phyloP scores from a whole-genome alignment of 2,888 invertebrate species.

The Bembecia ichneumoniformis region DNA sequence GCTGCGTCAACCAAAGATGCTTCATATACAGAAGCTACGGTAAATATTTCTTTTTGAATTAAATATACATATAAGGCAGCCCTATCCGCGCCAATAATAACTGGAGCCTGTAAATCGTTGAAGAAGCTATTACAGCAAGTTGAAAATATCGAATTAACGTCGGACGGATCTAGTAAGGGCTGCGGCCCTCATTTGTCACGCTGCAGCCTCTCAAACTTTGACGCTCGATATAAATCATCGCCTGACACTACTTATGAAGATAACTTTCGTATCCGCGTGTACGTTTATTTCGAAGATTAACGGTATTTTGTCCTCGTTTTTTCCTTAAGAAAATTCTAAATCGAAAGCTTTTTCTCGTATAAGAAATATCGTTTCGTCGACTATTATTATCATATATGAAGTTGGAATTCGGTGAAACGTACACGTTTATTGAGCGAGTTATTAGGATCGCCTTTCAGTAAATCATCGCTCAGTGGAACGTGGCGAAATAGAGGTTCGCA shows the following conservation, averaged over 20 bases:
- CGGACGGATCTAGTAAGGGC: constrained; percentile 11
- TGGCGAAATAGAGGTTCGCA: constrained; percentile 28
- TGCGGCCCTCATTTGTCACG: constrained; percentile 37
- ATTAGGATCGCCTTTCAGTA: constrained; percentile 37
- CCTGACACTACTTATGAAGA: constrained; percentile 32
- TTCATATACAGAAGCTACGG: too few relatives aligned
- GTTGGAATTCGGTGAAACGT: constrained; percentile 1
- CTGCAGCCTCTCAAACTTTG: constrained; percentile 25
- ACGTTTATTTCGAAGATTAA: constrained; percentile 25
- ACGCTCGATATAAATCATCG: constrained; percentile 34
- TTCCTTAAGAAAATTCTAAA: neutral
- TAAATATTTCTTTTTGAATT: too few relatives aligned
- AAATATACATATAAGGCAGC: too few relatives aligned
- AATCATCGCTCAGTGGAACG: constrained; percentile 35
- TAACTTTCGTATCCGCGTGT: constrained; percentile 23
- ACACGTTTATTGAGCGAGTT: constrained; percentile 34
- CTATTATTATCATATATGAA: neutral
- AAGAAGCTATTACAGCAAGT: constrained; percentile 18
- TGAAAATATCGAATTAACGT: constrained; percentile 23
- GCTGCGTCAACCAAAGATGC: too few relatives aligned
- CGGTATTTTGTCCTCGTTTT: constrained; percentile 10
- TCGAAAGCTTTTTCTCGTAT: neutral
- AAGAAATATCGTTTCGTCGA: neutral
- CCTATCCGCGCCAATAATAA: too few relatives aligned
- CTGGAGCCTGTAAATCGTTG: neutral